These are phyloP conservation scores for Agrilus planipennis DNA, from an alignment of 1,140 invertebrate genomes.

Conservation along the genomic window DNA sequence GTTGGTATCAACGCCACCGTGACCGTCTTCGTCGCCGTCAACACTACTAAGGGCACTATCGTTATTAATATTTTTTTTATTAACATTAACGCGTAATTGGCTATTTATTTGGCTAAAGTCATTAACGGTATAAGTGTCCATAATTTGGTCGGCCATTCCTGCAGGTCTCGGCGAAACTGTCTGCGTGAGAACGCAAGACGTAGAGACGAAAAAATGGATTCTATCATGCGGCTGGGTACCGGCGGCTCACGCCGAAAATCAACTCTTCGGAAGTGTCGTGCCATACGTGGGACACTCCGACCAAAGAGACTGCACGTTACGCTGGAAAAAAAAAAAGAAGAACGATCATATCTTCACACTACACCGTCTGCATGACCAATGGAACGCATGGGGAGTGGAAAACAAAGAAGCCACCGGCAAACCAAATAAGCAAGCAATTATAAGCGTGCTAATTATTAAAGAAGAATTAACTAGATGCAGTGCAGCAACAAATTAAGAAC, in stretches of 20 bases:
- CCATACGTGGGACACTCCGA: conserved; percentile 23
- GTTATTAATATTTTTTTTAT: not conserved
- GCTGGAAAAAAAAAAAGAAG: conserved; percentile 21
- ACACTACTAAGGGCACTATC: conserved; percentile 6
- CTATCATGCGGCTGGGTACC: conserved; percentile 27
- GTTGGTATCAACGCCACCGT: not conserved
- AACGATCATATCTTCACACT: too few species aligned
- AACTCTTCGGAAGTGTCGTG: conserved; percentile 14
- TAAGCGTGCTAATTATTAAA: too few species aligned
- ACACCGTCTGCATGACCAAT: too few species aligned
- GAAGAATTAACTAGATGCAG: too few species aligned
- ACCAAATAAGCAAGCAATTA: too few species aligned
- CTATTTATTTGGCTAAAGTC: conserved; percentile 10
- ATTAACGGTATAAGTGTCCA: conserved; percentile 18
- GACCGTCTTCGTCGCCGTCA: not conserved
- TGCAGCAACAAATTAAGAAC: too few species aligned
- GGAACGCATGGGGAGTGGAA: too few species aligned
- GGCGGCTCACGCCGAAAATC: conserved; percentile 16
- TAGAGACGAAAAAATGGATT: conserved; percentile 5
- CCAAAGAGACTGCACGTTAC: conserved; percentile 15
- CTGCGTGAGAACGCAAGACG: conserved; percentile 25
- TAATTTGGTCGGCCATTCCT: conserved; percentile 28
- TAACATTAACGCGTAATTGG: conserved; percentile 6
- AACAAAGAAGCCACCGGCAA: too few species aligned
- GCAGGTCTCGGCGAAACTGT: conserved; percentile 28